These are phyloP conservation scores for Corydoras sp. DNA, from an alignment of 2,113 vertebrate genomes.

Conservation along the genomic window DNA sequence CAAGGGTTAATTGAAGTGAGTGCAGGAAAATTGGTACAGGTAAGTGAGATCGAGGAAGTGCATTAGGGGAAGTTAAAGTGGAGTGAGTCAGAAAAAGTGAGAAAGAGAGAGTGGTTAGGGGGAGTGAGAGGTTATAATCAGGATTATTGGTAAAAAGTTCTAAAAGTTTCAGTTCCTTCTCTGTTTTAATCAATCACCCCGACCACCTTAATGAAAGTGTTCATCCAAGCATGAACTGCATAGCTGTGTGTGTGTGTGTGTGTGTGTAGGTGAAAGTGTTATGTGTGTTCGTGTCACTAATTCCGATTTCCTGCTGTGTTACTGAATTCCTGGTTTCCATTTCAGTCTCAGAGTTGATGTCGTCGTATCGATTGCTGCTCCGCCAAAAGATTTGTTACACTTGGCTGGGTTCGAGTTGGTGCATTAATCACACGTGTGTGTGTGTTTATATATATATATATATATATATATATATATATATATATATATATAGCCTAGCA, in stretches of 20 bases:
- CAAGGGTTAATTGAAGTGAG: too few species aligned
- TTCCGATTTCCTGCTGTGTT: slow-evolving; percentile 50
- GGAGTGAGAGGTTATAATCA: not conserved
- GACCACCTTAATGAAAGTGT: slow-evolving; percentile 67
- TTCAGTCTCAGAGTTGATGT: slow-evolving; percentile 31
- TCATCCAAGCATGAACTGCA: slow-evolving; percentile 56
- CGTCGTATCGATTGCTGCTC: slow-evolving; percentile 38
- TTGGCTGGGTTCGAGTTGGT: slow-evolving; percentile 31
- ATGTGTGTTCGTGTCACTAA: slow-evolving; percentile 46
- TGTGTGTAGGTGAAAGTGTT: slow-evolving; percentile 32
- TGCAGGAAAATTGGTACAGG: too few species aligned
- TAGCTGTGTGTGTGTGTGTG: slow-evolving; percentile 46
- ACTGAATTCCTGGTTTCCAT: slow-evolving; percentile 42
- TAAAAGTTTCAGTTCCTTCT: not conserved
- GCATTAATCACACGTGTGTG: slow-evolving; percentile 55
- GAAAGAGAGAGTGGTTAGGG: not conserved
- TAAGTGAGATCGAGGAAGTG: not conserved
- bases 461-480: slow-evolving; percentile 43
- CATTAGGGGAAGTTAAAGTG: not conserved
- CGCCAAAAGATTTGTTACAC: slow-evolving; percentile 51
- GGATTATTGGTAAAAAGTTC: not conserved
- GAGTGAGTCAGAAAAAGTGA: too few species aligned
- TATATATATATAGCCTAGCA: not conserved
- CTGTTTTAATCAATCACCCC: slow-evolving; percentile 48
- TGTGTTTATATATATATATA: slow-evolving; percentile 34